These are phyloP conservation scores for Listronotus bonariensis DNA, from an alignment of 1,140 invertebrate genomes.

Conservation along the genomic window DNA sequence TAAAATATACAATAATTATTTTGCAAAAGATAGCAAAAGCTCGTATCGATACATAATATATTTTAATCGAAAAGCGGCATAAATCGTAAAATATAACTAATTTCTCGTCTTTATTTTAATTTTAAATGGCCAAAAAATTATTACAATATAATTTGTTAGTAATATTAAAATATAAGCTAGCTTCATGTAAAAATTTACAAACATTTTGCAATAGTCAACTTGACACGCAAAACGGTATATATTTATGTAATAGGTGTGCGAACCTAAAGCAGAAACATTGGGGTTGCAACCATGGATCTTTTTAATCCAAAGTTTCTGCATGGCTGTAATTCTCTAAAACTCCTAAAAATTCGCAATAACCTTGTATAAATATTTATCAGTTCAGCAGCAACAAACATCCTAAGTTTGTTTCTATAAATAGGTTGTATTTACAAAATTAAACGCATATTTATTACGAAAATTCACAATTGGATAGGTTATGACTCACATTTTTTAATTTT, in stretches of 20 bases:
- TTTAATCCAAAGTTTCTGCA: not conserved
- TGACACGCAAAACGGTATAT: too few relatives aligned
- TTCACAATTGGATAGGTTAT: not conserved
- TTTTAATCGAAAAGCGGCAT: slow-evolving; percentile 35
- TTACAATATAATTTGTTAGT: slow-evolving; percentile 5
- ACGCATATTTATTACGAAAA: not conserved
- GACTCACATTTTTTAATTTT: not conserved
- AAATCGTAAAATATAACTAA: slow-evolving; percentile 15
- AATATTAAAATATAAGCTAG: not conserved
- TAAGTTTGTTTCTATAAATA: slow-evolving; percentile 1
- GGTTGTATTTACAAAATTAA: slow-evolving; percentile 7
- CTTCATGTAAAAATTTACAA: not conserved
- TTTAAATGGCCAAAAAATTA: slow-evolving; percentile 1
- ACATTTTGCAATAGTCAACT: too few relatives aligned
- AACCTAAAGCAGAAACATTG: slow-evolving; percentile 14
- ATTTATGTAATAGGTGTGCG: not conserved
- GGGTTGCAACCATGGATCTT: slow-evolving; percentile 26
- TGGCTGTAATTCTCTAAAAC: not conserved
- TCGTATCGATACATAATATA: slow-evolving; percentile 35
- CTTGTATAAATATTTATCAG: not conserved
- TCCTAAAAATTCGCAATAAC: not conserved
- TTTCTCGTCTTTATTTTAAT: not conserved
- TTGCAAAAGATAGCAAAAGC: slow-evolving; percentile 38
- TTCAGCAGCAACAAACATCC: slow-evolving; percentile 6
- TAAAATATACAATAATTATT: slow-evolving; percentile 3